These are phyloP conservation scores for Burhinus oedicnemus DNA, from an alignment of 2,113 vertebrate genomes.

Conservation along the genomic window DNA sequence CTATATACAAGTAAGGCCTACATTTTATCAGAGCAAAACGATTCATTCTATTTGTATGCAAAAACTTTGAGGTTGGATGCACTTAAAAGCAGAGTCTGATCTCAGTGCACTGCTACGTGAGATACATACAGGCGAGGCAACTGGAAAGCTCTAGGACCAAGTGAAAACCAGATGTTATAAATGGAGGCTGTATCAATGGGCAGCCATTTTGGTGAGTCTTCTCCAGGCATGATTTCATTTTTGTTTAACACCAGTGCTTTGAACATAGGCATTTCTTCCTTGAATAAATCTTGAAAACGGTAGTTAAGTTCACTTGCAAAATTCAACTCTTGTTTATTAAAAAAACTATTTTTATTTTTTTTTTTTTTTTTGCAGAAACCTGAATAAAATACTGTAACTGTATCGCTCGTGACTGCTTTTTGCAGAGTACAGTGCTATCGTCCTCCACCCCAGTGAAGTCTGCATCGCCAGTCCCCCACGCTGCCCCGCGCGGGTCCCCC, in stretches of 20 bases:
- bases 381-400: slow-evolving; percentile 87
- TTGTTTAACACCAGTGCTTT: slow-evolving; percentile 77
- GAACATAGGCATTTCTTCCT: slow-evolving; percentile 78
- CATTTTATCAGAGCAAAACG: slow-evolving; percentile 92
- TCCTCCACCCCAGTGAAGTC: slow-evolving; percentile 77
- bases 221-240: slow-evolving; percentile 66
- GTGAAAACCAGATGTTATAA: slow-evolving; percentile 72
- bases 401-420: slow-evolving; percentile 71
- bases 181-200: slow-evolving; percentile 38
- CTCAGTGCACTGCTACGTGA: slow-evolving; percentile 78
- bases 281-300: slow-evolving; percentile 79
- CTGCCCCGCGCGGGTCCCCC: slow-evolving; percentile 54
- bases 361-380: slow-evolving; percentile 81
- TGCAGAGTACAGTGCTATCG: slow-evolving; percentile 70
- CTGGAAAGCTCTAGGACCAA: slow-evolving; percentile 79
- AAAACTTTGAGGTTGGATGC: slow-evolving; percentile 81
- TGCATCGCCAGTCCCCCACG: slow-evolving; percentile 73
- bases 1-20: slow-evolving; percentile 99
- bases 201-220: slow-evolving; percentile 45
- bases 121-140: slow-evolving; percentile 80
- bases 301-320: slow-evolving; percentile 79
- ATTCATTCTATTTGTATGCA: slow-evolving; percentile 87
- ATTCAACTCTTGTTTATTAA: slow-evolving; percentile 82
- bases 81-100: slow-evolving; percentile 81
- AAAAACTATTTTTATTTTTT: slow-evolving; percentile 71